phyloP scores from a whole-genome alignment of 92 coral and sea anemone genomes.

The Epizoanthus scotinus region DNA sequence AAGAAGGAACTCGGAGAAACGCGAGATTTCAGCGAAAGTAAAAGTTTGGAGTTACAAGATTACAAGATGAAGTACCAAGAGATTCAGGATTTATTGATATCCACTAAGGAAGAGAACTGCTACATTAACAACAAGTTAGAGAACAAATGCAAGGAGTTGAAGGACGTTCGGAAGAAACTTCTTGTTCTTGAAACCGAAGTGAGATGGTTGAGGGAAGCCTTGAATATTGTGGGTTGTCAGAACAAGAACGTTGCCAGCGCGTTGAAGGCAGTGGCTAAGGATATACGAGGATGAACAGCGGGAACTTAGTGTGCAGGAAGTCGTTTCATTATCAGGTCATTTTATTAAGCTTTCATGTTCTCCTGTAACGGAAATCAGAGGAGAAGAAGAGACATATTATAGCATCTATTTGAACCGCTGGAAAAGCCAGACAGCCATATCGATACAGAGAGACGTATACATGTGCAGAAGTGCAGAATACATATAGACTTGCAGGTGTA shows the following conservation, averaged over 20 bases:
- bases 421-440: too few species aligned
- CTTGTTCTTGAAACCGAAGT: constrained; percentile 78
- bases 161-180: constrained; percentile 53
- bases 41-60: constrained; percentile 64
- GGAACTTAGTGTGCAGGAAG: background rate
- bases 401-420: too few species aligned
- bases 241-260: constrained; percentile 33
- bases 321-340: too few species aligned
- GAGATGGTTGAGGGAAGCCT: constrained; percentile 87
- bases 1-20: constrained; percentile 69
- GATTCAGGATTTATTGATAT: constrained; percentile 58
- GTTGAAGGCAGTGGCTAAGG: constrained; percentile 8
- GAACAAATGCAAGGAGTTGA: constrained; percentile 57
- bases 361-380: too few species aligned
- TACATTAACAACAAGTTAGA: constrained; percentile 63
- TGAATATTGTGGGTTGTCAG: constrained; percentile 56
- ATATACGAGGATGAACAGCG: background rate
- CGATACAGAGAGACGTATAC: too few species aligned
- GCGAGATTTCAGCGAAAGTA: constrained; percentile 54
- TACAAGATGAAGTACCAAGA: constrained; percentile 69
- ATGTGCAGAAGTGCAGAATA: too few species aligned
- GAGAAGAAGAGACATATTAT: too few species aligned
- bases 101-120: constrained; percentile 69
- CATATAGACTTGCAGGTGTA: too few species aligned
- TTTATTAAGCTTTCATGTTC: too few species aligned